Evolutionary conservation across 1,140 invertebrate species (phyloP).

Genomic region (Phocides pigmalion): DNA sequence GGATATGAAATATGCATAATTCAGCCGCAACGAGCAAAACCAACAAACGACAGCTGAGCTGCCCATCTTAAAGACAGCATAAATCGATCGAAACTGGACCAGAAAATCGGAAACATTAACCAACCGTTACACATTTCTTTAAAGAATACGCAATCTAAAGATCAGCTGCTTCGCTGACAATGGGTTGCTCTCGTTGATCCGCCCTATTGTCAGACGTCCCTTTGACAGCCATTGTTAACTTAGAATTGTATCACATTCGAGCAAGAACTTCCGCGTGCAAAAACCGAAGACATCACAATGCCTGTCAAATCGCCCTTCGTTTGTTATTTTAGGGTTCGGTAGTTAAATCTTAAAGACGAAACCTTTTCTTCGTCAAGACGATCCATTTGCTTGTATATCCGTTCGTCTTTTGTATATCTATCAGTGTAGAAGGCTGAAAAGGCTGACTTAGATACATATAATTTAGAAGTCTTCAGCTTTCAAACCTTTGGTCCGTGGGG

Average conservation of each 20-base stretch:
- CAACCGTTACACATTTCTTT: constrained; percentile 43
- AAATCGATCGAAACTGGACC: constrained; percentile 59
- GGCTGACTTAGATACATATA: no score
- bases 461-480: no score
- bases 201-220: constrained; percentile 49
- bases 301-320: constrained; percentile 46
- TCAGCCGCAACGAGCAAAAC: neutral
- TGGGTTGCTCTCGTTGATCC: constrained; percentile 52
- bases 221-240: constrained; percentile 51
- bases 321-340: no score
- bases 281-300: constrained; percentile 55
- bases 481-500: no score
- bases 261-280: constrained; percentile 70
- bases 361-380: no score
- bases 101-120: constrained; percentile 49
- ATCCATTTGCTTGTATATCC: no score
- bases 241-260: constrained; percentile 53
- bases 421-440: no score
- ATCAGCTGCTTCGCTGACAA: constrained; percentile 64
- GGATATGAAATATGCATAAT: constrained; percentile 1
- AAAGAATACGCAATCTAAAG: constrained; percentile 46
- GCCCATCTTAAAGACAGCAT: constrained; percentile 35
- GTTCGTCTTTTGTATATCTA: no score
- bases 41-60: constrained; percentile 13
- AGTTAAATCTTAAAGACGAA: no score